Evolutionary conservation across 2,888 invertebrate genomes (phyloP), one percentile per base, ranked within the genome.

Genomic region (Gymnosoma rotundatum): DNA sequence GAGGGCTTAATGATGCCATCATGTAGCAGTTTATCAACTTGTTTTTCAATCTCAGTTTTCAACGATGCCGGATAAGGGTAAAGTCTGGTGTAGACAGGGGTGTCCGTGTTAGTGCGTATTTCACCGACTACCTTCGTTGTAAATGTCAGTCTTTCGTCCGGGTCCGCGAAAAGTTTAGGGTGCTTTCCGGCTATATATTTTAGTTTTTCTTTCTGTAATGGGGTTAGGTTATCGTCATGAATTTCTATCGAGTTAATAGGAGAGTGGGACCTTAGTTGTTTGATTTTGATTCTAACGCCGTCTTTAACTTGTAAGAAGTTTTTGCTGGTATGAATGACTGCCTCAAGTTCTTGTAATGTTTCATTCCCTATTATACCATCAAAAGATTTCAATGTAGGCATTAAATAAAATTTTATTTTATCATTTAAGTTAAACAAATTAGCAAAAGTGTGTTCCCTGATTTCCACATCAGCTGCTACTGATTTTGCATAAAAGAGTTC

Each of bases 401-500:
- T 54, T 54, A 54, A 25, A 14, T 21, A 54, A 54, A 54, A 54
- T 21, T 54, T 54, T 2, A 54, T 54, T 20, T 54, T 54, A 21
- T 21, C 12, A 3, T 42, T 1, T 54, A 7, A 21, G 5, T 14
- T 20, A 54, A 54, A 25, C 1, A 25, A 4, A 2, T 25, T 25
- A 25, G 4, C 25, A 25, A 2, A 25, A 21, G 54, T 54, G 21
- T 54, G 54, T 54, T 54, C 54, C 12, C 21, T 54, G 6, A 54
- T 54, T 32, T 32, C 9, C 6, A 42, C 14, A 42, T 42, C 9
- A 3, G 14, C 42, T 0, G 9, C 14, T 42, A 42, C 14, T 3
- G 50, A 50, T 18, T 21, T 54, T 1, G 54, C 54, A 5, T 21
- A 54, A 54, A 54, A 21, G 0, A 21, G 8, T 21, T 21, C 21